Evolutionary conservation across 2,113 vertebrate species (phyloP).

Genomic region (Odontesthes bonariensis): DNA sequence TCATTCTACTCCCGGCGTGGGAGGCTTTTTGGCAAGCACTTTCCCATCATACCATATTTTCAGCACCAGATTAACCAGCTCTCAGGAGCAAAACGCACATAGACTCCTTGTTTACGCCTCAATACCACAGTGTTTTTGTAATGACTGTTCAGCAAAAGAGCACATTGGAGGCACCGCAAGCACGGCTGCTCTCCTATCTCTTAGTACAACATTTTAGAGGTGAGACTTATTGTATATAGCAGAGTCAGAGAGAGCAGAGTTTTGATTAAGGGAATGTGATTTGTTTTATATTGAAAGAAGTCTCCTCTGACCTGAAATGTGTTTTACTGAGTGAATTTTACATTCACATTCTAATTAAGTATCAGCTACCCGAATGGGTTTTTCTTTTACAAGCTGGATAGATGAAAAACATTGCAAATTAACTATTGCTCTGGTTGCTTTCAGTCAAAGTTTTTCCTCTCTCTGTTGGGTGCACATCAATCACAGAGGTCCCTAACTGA

Average conservation of each 20-base stretch:
- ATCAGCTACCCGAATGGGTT: constrained; percentile 47
- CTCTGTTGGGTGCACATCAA: constrained; percentile 68
- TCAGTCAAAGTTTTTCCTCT: constrained; percentile 68
- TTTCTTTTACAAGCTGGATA: constrained; percentile 38
- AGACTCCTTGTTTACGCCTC: constrained; percentile 76
- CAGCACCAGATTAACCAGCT: constrained; percentile 80
- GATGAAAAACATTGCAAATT: constrained; percentile 70
- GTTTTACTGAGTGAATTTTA: constrained; percentile 59
- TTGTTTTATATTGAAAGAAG: constrained; percentile 65
- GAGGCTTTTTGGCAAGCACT: constrained; percentile 74
- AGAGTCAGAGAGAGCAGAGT: constrained; percentile 49
- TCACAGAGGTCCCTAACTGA: constrained; percentile 61
- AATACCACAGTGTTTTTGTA: constrained; percentile 65
- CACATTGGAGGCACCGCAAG: constrained; percentile 56
- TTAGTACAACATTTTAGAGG: constrained; percentile 68
- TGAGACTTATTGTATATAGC: constrained; percentile 56
- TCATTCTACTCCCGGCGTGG: constrained; percentile 72
- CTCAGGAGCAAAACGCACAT: constrained; percentile 72
- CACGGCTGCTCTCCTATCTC: constrained; percentile 72
- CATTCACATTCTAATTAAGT: constrained; percentile 66
- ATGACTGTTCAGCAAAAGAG: constrained; percentile 68
- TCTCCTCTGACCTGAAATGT: constrained; percentile 66
- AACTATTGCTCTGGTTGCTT: constrained; percentile 58
- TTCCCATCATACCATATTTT: constrained; percentile 75
- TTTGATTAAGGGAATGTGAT: constrained; percentile 62